Conservation (phyloP, 1,140 invertebrate species). For the Zaprionus taronus region DNA sequence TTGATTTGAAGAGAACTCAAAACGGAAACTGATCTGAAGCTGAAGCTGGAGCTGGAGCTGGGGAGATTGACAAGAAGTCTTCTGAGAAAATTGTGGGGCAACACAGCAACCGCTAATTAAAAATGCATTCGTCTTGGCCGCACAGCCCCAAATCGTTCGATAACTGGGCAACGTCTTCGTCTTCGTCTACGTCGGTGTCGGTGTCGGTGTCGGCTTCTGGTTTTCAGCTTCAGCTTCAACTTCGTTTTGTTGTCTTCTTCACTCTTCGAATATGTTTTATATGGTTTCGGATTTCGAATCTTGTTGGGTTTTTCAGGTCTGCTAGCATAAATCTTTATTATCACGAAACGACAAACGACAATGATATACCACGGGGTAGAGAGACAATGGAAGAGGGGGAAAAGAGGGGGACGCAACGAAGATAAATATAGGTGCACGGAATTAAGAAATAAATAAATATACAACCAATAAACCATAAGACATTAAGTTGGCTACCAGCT, state of each 20-base stretch:
- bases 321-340: conserved; percentile 72
- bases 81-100: conserved; percentile 40
- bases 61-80: conserved; percentile 31
- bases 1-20: background rate
- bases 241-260: background rate
- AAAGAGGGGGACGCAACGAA: conserved; percentile 17
- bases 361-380: conserved; percentile 43
- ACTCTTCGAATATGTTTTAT: background rate
- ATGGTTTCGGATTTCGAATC: background rate
- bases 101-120: conserved; percentile 59
- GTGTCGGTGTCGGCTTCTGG: conserved; percentile 34
- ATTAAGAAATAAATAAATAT: conserved; percentile 73
- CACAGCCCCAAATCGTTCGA: conserved; percentile 18
- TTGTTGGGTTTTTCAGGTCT: conserved; percentile 11
- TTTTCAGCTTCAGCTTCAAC: conserved; percentile 8
- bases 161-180: conserved; percentile 27
- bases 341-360: conserved; percentile 65
- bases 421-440: conserved; percentile 56
- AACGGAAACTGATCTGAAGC: conserved; percentile 2
- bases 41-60: background rate
- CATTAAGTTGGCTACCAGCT: conserved; percentile 41
- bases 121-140: conserved; percentile 67
- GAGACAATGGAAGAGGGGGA: background rate
- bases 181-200: background rate
- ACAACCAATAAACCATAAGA: conserved; percentile 59